A percentile compares a stretch with the other conserved stretches of the same genome.
These are phyloP conservation scores for Thomomys bottae DNA, from an alignment of 2,113 vertebrate genomes.

Conservation along the genomic window DNA sequence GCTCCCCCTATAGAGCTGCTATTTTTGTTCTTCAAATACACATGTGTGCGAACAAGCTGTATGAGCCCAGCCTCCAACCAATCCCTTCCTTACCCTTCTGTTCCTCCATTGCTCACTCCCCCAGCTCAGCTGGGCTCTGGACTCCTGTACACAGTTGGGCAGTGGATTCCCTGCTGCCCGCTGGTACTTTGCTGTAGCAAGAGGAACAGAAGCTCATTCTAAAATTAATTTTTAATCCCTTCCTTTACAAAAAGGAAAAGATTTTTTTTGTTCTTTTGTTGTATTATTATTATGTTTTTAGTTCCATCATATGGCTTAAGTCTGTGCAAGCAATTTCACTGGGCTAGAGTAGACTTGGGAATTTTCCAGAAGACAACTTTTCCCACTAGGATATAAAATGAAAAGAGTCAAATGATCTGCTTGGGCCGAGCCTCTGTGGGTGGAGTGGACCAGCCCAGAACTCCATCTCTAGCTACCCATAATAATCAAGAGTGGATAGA, in stretches of 20 bases:
- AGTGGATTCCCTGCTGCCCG: background rate
- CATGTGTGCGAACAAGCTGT: background rate
- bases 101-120: background rate
- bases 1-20: background rate
- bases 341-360: background rate
- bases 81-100: background rate
- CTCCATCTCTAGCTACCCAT: background rate
- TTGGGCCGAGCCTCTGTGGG: background rate
- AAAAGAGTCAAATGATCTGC: background rate
- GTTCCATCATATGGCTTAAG: slow-evolving; percentile 21
- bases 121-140: background rate
- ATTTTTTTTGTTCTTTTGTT: no score
- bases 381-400: slow-evolving; percentile 30
- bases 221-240: slow-evolving; percentile 42
- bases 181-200: background rate
- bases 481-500: background rate
- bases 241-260: background rate
- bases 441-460: background rate
- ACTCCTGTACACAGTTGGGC: background rate
- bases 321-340: slow-evolving; percentile 16
- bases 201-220: slow-evolving; percentile 45
- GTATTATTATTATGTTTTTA: background rate
- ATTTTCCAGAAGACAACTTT: slow-evolving; percentile 47
- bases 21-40: slow-evolving; percentile 38
- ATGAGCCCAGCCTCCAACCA: background rate